Percentiles rank a stretch among this genome's conserved stretches.
Conservation (phyloP, 2,888 invertebrate species). For the Zaprionus lineosus region DNA sequence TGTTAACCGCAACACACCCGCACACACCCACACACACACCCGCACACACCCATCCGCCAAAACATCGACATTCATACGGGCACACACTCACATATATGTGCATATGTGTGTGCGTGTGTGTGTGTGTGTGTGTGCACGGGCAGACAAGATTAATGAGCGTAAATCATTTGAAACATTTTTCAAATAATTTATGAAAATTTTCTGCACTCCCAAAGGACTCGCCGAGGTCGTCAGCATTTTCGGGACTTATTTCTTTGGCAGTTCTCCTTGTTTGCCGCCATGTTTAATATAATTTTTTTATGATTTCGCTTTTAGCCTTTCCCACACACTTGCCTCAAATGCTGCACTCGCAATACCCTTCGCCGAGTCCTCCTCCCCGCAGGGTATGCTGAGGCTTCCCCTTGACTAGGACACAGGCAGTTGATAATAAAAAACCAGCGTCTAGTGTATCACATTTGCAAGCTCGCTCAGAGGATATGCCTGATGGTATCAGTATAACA, state of each 20-base stretch:
- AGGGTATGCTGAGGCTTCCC: too few relatives aligned
- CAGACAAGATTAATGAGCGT: slow-evolving; percentile 60
- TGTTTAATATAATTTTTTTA: slow-evolving; percentile 27
- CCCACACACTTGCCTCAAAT: slow-evolving; percentile 4
- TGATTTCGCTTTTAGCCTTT: slow-evolving; percentile 23
- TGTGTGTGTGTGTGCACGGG: background rate
- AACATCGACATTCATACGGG: slow-evolving; percentile 5
- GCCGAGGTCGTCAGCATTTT: slow-evolving; percentile 50
- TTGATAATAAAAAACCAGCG: too few relatives aligned
- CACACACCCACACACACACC: slow-evolving; percentile 2
- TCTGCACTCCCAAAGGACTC: slow-evolving; percentile 36
- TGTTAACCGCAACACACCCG: slow-evolving; percentile 36
- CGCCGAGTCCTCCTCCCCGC: too few relatives aligned
- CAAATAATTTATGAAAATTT: slow-evolving; percentile 63
- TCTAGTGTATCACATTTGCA: too few relatives aligned
- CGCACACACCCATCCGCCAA: too few relatives aligned
- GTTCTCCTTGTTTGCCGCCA: slow-evolving; percentile 32
- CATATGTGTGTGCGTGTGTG: too few relatives aligned
- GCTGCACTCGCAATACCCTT: too few relatives aligned
- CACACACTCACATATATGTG: background rate
- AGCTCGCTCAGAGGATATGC: too few relatives aligned
- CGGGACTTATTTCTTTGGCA: slow-evolving; percentile 45
- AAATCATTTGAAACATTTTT: slow-evolving; percentile 61
- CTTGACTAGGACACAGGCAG: too few relatives aligned
- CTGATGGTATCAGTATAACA: too few relatives aligned